Base-by-base conservation (phyloP, 2,888 invertebrate genomes). In the Noctua janthe region DNA sequence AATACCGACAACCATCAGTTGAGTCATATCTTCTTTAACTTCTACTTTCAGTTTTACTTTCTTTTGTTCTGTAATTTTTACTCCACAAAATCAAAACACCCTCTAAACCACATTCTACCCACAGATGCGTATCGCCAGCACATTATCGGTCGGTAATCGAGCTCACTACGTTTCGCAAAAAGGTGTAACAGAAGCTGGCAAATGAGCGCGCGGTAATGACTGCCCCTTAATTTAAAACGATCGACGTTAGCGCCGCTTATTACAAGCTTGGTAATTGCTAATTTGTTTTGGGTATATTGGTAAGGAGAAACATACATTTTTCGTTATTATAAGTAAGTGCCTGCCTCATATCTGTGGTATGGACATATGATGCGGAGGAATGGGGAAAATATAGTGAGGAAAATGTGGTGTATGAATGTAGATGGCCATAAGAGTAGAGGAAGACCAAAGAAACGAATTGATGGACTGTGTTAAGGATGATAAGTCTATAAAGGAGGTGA, bases 141-240 rank as follows among this genome's bases (percentile, higher is more conserved):
- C 92, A 95, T 95, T 95, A 96, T 95, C 95, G 94, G 91, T 74
- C 88, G 89, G 94, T 94, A 95, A 96, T 94, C 94, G 94, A 94
- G 93, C 91, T 91, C 86, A 86, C 89, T 86, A 82, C 86, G 88
- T 82, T 92, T 93, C 94, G 93, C 95, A 96, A 96, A 96, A 96
- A 96, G 95, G 94, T 93, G 95, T 94, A 96, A 97, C 97, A 96
- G 97, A 95, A 97, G 97, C 96, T 90, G 87, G 93, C 93, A 93
- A 94, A 95, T 93, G 94, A 94, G 91, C 91, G 88, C 90, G 76
- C 88, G 91, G 91, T 96, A 96, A 97, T 95, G 95, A 95, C 94
- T 94, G 93, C 93, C 91, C 93, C 94, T 95, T 96, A 94, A 94
- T 95, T 95, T 94, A 93, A 94, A 93, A 93, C 92, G 91, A 93